A percentile compares a stretch with the other conserved stretches of the same genome.
Conservation (phyloP, 2,888 invertebrate species). For the Heliconius charithonia region DNA sequence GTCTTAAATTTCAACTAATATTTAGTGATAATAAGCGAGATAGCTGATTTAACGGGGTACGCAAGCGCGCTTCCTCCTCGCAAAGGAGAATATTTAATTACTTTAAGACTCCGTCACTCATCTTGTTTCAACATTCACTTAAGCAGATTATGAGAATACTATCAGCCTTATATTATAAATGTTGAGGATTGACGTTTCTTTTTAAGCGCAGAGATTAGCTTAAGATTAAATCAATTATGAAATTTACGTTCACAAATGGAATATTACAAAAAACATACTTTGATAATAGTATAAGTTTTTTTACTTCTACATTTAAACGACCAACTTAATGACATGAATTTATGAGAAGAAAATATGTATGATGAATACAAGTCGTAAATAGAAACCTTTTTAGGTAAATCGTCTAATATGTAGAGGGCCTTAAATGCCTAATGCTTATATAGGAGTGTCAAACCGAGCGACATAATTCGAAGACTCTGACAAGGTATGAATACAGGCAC, state of each 20-base stretch:
- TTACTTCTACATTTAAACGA: too few species aligned
- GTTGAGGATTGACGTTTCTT: constrained; percentile 18
- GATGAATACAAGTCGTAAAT: background rate
- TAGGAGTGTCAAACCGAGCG: constrained; percentile 39
- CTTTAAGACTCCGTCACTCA: constrained; percentile 26
- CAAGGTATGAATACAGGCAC: constrained; percentile 39
- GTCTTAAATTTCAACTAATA: constrained; percentile 24
- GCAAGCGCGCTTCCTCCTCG: constrained; percentile 27
- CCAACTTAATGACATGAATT: too few species aligned
- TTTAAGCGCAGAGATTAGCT: background rate
- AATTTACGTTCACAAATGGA: background rate
- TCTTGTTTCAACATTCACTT: constrained; percentile 25
- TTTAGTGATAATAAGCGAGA: constrained; percentile 25
- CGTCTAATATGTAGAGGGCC: constrained; percentile 10
- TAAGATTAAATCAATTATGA: constrained; percentile 6
- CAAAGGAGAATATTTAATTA: constrained; percentile 30
- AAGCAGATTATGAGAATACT: constrained; percentile 21
- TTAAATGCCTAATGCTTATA: constrained; percentile 26
- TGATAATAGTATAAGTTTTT: background rate
- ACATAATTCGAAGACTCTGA: constrained; percentile 39
- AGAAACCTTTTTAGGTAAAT: background rate
- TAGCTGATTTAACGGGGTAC: constrained; percentile 26
- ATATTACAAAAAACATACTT: background rate
- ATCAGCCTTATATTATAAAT: constrained; percentile 10
- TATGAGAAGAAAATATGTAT: too few species aligned